phyloP scores from a whole-genome alignment of 37 sponge, comb jelly and placozoan genomes.

The Corticium candelabrum region DNA sequence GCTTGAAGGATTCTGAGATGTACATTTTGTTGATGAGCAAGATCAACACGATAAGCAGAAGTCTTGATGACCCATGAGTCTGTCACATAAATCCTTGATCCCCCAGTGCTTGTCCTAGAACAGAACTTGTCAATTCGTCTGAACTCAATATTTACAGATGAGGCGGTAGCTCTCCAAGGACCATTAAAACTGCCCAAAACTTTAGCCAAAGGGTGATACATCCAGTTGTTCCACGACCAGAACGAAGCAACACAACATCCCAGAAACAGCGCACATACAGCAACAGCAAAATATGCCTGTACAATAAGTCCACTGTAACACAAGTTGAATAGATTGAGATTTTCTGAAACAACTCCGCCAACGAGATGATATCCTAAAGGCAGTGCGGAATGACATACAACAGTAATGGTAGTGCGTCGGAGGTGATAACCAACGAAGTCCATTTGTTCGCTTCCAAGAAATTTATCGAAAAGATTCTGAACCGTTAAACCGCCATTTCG shows the following conservation, averaged over 20 bases:
- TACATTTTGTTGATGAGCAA: slow-evolving; percentile 19
- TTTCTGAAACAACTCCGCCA: neutral
- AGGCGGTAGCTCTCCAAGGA: slow-evolving; percentile 30
- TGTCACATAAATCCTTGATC: slow-evolving; percentile 61
- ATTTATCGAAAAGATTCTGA: neutral
- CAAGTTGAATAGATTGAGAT: no score
- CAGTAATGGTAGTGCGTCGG: neutral
- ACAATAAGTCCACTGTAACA: no score
- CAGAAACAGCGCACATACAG: no score
- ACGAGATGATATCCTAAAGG: neutral
- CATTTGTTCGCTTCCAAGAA: neutral
- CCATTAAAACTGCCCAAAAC: neutral
- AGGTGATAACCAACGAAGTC: neutral
- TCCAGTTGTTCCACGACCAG: neutral
- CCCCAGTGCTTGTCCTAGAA: slow-evolving; percentile 25
- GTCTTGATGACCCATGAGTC: slow-evolving; percentile 74
- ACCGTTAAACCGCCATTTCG: neutral
- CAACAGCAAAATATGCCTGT: no score
- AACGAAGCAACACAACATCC: no score
- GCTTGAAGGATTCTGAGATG: slow-evolving; percentile 3
- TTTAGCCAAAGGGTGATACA: neutral
- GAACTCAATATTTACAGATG: slow-evolving; percentile 58
- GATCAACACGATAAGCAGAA: slow-evolving; percentile 7
- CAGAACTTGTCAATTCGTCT: slow-evolving; percentile 67
- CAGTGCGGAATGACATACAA: neutral